Evolutionary conservation across 1,140 invertebrate genomes (phyloP), one percentile per base, ranked within the genome.

Genomic region (Eupristina koningsbergeri): DNA sequence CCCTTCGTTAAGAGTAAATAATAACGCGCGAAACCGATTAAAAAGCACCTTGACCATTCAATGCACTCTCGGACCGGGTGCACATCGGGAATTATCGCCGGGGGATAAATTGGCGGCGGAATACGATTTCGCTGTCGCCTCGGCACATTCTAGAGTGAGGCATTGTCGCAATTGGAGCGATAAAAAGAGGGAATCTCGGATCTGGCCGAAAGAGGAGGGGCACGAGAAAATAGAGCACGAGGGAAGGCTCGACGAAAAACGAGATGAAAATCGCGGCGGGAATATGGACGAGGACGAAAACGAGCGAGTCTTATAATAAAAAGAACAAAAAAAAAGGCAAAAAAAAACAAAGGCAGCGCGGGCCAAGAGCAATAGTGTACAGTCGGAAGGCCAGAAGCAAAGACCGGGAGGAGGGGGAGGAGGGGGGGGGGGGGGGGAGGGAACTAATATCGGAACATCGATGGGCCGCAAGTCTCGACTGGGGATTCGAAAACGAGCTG

Each of bases 391-490:
- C 78, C 74, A 86, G 84, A 26, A 80, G 80, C 77, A 45, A 80
- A 75, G 61, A 82, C 73, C 45, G 53, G 64, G 19, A 77, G 83
- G 39, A 71, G 69, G 74, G 29, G 0, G 15, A 22, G 15, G 74
- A 31, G 50, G 47, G 50, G 73, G 15, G 74, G 53, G 50, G 69
- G 47, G 83, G 81, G 31, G 80, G 85, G 83, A 86, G 87, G 86
- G 88, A 86, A 90, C 90, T 92, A 92, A 92, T 92, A 92, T 92
- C 92, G 88, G 88, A 90, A 91, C 91, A 92, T 92, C 91, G 89
- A 91, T 88, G 90, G 87, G 85, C 88, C 74, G 69, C 88, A 86
- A 89, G 86, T 90, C 88, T 26, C 26, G 88, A 91, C 87, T 90
- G 87, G 88, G 87, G 88, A 88, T 88, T 91, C 89, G 89, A 90